phyloP scores from a whole-genome alignment of 2,797 vertebrate genomes.

The Cottoperca gobio region DNA sequence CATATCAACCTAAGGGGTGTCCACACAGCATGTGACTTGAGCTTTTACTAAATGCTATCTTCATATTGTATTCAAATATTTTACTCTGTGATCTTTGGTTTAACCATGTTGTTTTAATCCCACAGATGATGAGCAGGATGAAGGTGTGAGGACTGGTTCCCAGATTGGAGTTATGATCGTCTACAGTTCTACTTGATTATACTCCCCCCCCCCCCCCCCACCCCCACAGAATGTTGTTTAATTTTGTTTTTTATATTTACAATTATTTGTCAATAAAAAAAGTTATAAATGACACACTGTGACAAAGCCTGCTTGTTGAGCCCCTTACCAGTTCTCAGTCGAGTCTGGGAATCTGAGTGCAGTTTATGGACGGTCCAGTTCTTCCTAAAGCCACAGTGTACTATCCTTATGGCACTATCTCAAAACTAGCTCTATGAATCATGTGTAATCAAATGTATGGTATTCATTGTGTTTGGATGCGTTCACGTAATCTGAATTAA shows the following conservation, averaged over 20 bases:
- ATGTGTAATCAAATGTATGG: too few species aligned
- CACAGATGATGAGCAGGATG: slow-evolving; percentile 77
- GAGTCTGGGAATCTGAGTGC: not conserved
- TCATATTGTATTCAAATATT: not conserved
- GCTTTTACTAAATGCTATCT: not conserved
- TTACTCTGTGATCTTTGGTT: not conserved
- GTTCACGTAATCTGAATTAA: not conserved
- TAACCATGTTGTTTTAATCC: not conserved
- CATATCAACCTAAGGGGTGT: not conserved
- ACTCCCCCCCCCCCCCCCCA: not conserved
- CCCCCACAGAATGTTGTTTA: not conserved
- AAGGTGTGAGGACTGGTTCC: slow-evolving; percentile 71
- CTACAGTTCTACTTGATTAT: not conserved
- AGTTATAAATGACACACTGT: not conserved
- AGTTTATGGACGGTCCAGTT: not conserved
- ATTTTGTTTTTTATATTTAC: slow-evolving; percentile 55
- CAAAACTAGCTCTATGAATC: not conserved
- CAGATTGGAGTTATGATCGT: not conserved
- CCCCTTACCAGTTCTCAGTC: not conserved
- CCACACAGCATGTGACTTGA: not conserved
- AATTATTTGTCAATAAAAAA: slow-evolving; percentile 53
- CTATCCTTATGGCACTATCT: not conserved
- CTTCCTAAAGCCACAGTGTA: not conserved
- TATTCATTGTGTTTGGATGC: not conserved
- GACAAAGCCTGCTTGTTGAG: not conserved